phyloP scores from a whole-genome alignment of 2,888 invertebrate genomes.

The Hermaeophaga mercurialis region DNA sequence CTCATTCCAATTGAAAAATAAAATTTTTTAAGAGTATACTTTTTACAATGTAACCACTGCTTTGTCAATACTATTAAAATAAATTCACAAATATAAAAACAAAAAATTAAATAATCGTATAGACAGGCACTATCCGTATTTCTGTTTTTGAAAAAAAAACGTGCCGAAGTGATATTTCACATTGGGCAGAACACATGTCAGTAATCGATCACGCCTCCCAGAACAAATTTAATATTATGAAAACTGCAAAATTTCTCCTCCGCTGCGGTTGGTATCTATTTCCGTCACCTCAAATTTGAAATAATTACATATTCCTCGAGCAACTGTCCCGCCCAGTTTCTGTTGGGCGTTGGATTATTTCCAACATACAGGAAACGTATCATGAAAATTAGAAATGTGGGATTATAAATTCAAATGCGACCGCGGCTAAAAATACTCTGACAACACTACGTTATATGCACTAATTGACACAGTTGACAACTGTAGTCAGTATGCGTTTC shows the following conservation, averaged over 20 bases:
- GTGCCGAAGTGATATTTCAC: too few relatives aligned
- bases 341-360: slow-evolving; percentile 8
- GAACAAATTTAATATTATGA: not conserved
- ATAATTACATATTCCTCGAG: slow-evolving; percentile 6
- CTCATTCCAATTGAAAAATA: too few relatives aligned
- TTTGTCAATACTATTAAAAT: too few relatives aligned
- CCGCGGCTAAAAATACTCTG: slow-evolving; percentile 19
- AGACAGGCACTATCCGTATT: too few relatives aligned
- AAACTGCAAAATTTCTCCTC: not conserved
- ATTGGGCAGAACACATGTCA: not conserved
- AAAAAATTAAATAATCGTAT: too few relatives aligned
- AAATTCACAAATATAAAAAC: too few relatives aligned
- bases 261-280: not conserved
- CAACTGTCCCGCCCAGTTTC: slow-evolving; percentile 5
- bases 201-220: not conserved
- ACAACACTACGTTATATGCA: slow-evolving; percentile 23
- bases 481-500: slow-evolving; percentile 8
- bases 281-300: slow-evolving; percentile 5
- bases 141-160: too few relatives aligned
- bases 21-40: too few relatives aligned
- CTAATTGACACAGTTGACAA: slow-evolving; percentile 26
- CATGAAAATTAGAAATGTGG: slow-evolving; percentile 23
- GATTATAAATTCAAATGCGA: slow-evolving; percentile 25
- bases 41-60: too few relatives aligned
- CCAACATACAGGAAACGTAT: slow-evolving; percentile 24